phyloP scores from a whole-genome alignment of 2,888 invertebrate genomes.

The Noctua comes region DNA sequence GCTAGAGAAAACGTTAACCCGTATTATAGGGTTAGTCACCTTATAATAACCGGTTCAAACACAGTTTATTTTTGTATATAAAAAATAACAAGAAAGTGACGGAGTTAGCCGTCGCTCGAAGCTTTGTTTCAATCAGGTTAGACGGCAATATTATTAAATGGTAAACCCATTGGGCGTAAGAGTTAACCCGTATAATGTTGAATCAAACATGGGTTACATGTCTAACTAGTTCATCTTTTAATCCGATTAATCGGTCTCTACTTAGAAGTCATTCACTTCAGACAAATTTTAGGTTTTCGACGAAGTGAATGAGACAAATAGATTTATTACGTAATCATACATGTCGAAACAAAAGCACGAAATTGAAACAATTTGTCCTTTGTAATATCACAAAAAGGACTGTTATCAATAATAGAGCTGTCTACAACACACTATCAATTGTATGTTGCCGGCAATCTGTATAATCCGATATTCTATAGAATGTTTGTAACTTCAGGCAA shows the following conservation, averaged over 20 bases:
- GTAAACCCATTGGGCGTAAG: neutral
- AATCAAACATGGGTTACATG: neutral
- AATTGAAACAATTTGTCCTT: conserved; percentile 18
- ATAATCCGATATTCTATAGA: neutral
- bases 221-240: neutral
- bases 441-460: conserved; percentile 1
- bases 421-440: conserved; percentile 23
- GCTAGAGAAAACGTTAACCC: neutral
- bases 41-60: neutral
- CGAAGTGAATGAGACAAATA: neutral
- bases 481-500: neutral
- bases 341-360: conserved; percentile 8
- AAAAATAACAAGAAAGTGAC: neutral
- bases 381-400: conserved; percentile 14
- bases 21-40: neutral
- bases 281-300: neutral
- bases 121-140: neutral
- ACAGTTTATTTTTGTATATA: neutral
- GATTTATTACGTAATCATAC: conserved; percentile 4
- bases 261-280: neutral
- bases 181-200: neutral
- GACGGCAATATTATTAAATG: neutral
- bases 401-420: conserved; percentile 33
- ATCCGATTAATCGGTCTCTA: neutral
- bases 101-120: neutral